Base-by-base conservation (phyloP, 2,797 vertebrate species). In the Acanthurus tractus region DNA sequence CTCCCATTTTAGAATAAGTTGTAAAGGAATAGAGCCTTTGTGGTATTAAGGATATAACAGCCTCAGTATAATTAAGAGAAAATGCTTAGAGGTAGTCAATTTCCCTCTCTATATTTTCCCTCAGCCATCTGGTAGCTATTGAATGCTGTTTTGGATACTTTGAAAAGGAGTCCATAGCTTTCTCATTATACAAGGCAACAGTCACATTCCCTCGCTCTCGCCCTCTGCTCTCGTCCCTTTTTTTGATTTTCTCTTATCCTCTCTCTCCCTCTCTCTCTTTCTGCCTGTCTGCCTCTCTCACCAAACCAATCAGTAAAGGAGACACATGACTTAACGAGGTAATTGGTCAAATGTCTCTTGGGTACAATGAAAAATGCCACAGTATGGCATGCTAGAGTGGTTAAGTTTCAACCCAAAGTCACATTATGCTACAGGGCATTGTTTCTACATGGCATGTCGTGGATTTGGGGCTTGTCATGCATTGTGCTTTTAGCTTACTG, bases 281-380 rank as follows among this genome's bases (percentile, higher is more conserved):
- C 25, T 68, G 22, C 2, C 74, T 55, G 78, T 74, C 81, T 89
- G 72, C 64, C 34, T 66, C 38, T 67, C 81, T 78, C 62, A 65
- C 58, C 80, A 85, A 76, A 89, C 74, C 86, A 93, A 92, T 93
- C 85, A 85, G 83, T 90, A 88, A 87, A 82, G 63, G 76, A 91
- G 89, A 92, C 86, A 87, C 91, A 90, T 89, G 90, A 88, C 82
- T 89, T 90, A 92, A 92, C 70, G 61, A 87, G 86, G 86, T 90
- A 93, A 94, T 92, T 92, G 89, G 83, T 79, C 65, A 64, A 87
- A 85, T 81, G 88, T 89, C 92, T 92, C 92, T 78, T 22, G 91
- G 86, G 91, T 81, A 85, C 84, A 84, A 88, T 91, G 83, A 81
- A 86, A 86, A 91, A 89, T 79, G 83, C 76, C 85, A 80, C 72